Evolutionary conservation across 2,113 vertebrate genomes (phyloP).

Genomic region (Nestor notabilis): DNA sequence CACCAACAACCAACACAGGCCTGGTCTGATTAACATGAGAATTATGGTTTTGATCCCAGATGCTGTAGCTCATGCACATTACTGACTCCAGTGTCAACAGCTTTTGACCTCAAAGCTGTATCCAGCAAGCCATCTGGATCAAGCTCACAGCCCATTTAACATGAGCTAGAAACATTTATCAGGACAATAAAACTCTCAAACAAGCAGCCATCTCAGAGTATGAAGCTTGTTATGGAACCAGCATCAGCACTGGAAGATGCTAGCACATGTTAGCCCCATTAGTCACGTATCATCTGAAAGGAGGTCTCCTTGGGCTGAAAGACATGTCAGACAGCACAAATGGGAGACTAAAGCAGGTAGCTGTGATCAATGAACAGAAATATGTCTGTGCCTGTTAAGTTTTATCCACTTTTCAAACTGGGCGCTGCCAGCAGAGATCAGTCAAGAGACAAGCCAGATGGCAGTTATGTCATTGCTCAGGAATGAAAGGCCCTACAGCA

Average conservation of each 20-base stretch:
- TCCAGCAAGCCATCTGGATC: conserved; percentile 57
- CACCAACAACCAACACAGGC: neutral
- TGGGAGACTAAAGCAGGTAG: neutral
- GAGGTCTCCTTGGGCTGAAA: neutral
- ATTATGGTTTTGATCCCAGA: neutral
- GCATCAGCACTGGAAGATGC: neutral
- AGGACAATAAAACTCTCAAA: conserved; percentile 51
- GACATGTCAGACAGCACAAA: neutral
- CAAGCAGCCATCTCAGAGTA: neutral
- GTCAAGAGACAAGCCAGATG: neutral
- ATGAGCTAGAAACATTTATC: conserved; percentile 39
- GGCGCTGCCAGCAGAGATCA: conserved; percentile 17
- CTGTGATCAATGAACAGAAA: conserved; percentile 23
- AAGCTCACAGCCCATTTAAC: conserved; percentile 54
- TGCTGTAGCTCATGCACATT: conserved; percentile 18
- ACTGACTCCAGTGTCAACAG: conserved; percentile 33
- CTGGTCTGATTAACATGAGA: conserved; percentile 7
- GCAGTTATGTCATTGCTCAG: neutral
- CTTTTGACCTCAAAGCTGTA: conserved; percentile 49
- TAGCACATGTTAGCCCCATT: neutral
- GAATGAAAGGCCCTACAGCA: neutral
- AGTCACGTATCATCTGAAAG: neutral
- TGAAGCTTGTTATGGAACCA: neutral
- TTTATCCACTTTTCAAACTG: conserved; percentile 8
- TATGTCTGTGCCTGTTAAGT: neutral